Evolutionary conservation across 2,113 vertebrate genomes (phyloP).

Genomic region (Esox niger): DNA sequence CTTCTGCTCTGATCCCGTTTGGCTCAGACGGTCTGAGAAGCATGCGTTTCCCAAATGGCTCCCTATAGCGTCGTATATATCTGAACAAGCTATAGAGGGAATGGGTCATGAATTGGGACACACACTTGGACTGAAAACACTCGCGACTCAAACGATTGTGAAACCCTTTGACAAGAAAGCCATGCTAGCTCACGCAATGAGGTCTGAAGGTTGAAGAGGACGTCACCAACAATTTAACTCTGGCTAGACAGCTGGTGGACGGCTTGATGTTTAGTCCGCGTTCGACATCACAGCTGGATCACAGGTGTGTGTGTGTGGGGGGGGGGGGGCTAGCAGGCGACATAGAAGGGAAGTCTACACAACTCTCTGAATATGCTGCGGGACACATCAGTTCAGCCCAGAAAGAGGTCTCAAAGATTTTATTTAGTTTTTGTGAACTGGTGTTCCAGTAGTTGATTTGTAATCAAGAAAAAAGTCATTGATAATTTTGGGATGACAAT

Average conservation of each 20-base stretch:
- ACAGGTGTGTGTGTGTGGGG: constrained; percentile 41
- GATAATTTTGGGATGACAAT: too few species aligned
- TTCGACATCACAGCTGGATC: constrained; percentile 39
- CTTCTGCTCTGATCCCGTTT: constrained; percentile 13
- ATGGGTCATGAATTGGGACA: neutral
- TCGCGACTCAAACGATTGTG: neutral
- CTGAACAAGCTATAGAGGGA: too few species aligned
- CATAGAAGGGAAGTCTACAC: too few species aligned
- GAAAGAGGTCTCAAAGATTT: too few species aligned
- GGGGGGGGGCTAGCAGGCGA: neutral
- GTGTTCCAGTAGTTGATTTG: too few species aligned
- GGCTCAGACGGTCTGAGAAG: neutral
- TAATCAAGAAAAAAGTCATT: too few species aligned
- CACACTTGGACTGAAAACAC: neutral
- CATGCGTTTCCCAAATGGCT: too few species aligned
- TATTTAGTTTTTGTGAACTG: too few species aligned
- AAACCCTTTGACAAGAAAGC: neutral
- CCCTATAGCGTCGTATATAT: neutral
- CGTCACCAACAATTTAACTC: constrained; percentile 3
- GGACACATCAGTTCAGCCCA: too few species aligned
- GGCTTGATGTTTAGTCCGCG: constrained; percentile 14
- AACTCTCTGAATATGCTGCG: too few species aligned
- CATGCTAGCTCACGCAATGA: neutral
- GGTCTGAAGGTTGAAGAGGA: neutral
- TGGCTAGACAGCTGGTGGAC: constrained; percentile 3